Evolutionary conservation across 2,113 vertebrate species (phyloP).

Genomic region (Acrocephalus arundinaceus): DNA sequence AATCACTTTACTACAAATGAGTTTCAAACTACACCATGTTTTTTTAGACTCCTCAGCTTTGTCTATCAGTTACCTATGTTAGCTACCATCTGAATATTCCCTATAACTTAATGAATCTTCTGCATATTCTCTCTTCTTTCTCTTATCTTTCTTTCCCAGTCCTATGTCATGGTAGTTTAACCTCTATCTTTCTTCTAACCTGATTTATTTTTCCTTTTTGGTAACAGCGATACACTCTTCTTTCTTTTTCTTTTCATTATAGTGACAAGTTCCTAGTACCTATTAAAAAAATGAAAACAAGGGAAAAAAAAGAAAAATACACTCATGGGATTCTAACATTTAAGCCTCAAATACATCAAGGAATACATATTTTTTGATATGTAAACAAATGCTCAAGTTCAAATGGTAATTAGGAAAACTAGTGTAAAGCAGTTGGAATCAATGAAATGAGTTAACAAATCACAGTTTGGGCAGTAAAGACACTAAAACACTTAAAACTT

Average conservation of each 20-base stretch:
- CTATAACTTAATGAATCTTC: not conserved
- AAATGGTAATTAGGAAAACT: not conserved
- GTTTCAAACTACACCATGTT: not conserved
- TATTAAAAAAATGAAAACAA: not conserved
- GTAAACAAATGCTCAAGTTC: not conserved
- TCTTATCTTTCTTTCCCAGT: not conserved
- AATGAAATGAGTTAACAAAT: not conserved
- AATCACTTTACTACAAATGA: not conserved
- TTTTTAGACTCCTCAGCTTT: not conserved
- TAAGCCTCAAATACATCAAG: not conserved
- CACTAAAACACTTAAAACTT: not conserved
- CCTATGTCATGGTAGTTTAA: not conserved
- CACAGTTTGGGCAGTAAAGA: not conserved
- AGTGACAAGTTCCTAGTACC: not conserved
- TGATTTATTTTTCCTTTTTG: not conserved
- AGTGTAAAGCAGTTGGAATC: not conserved
- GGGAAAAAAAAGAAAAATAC: no score
- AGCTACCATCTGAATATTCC: not conserved
- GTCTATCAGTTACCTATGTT: not conserved
- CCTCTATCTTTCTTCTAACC: not conserved
- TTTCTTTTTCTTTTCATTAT: not conserved
- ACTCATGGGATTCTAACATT: not conserved
- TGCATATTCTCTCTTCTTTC: not conserved
- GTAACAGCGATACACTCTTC: accelerated
- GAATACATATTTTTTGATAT: not conserved